A percentile compares a stretch with the other conserved stretches of the same genome.
Conservation (phyloP, 2,113 vertebrate species). For the Proterorhinus semilunaris region DNA sequence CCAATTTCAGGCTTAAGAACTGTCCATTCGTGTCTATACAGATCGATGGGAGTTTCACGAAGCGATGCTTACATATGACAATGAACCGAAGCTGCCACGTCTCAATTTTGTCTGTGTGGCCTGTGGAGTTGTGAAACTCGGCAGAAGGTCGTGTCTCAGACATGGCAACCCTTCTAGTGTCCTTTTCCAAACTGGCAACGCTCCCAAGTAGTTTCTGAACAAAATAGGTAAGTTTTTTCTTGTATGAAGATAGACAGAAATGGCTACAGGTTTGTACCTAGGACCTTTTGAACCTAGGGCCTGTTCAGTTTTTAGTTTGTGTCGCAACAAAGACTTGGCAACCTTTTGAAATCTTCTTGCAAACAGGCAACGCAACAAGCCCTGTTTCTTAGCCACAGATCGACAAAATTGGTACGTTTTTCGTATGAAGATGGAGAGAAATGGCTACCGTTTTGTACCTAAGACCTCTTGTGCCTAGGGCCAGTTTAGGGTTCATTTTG, state of each 20-base stretch:
- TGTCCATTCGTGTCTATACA: neutral
- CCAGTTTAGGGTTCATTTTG: neutral
- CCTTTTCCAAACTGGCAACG: neutral
- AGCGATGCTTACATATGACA: conserved; percentile 29
- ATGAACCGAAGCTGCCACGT: conserved; percentile 33
- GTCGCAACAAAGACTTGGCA: neutral
- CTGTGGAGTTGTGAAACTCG: conserved; percentile 45
- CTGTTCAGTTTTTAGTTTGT: no score
- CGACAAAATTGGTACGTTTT: no score
- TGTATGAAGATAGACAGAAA: no score
- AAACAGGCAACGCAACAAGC: neutral
- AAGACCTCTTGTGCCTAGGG: no score
- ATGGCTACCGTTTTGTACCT: neutral
- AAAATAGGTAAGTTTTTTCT: no score
- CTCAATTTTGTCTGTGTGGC: conserved; percentile 34
- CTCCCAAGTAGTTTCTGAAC: neutral
- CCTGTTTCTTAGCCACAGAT: neutral
- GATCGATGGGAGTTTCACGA: neutral
- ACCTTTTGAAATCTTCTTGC: neutral
- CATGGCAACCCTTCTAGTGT: conserved; percentile 10
- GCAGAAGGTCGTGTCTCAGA: conserved; percentile 35
- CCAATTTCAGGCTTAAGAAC: neutral
- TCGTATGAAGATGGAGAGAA: neutral
- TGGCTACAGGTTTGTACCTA: no score
- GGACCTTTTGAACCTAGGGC: no score